phyloP scores from a whole-genome alignment of 2,888 invertebrate species.

The Gryllus longicercus region DNA sequence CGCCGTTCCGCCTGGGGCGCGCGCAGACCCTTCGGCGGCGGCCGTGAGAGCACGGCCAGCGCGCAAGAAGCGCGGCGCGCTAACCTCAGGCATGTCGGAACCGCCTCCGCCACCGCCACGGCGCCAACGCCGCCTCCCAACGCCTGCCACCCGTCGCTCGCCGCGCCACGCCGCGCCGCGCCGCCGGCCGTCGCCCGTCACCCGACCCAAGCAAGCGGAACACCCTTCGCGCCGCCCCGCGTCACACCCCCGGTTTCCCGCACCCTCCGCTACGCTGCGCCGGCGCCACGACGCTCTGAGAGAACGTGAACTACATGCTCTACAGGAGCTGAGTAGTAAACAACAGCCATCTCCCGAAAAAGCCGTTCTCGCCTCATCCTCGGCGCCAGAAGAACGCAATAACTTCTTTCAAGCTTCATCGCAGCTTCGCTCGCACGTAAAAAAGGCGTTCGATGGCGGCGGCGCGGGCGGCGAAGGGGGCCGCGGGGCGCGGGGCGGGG shows the following conservation, averaged over 20 bases:
- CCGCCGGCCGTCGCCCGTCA: too few relatives aligned
- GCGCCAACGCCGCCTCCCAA: too few relatives aligned
- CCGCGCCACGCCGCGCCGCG: too few relatives aligned
- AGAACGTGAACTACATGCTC: neutral
- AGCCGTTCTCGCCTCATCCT: constrained; percentile 1
- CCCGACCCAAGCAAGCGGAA: neutral
- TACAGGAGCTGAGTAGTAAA: neutral
- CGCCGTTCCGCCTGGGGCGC: too few relatives aligned
- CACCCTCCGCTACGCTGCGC: too few relatives aligned
- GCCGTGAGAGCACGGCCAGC: neutral
- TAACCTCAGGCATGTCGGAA: neutral
- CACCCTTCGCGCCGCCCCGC: neutral
- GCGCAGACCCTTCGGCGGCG: neutral
- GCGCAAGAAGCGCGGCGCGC: neutral
- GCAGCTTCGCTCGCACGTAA: constrained; percentile 9
- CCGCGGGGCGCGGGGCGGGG: too few relatives aligned
- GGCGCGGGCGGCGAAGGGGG: neutral
- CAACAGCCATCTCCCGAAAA: constrained; percentile 5
- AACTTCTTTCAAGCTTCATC: constrained; percentile 17
- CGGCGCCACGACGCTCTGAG: neutral
- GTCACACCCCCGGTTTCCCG: neutral
- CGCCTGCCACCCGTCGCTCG: too few relatives aligned
- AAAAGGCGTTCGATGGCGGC: neutral
- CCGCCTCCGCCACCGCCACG: neutral
- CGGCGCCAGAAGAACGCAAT: neutral